These are phyloP conservation scores for Hypena proboscidalis DNA, from an alignment of 2,888 invertebrate species.

Conservation along the genomic window DNA sequence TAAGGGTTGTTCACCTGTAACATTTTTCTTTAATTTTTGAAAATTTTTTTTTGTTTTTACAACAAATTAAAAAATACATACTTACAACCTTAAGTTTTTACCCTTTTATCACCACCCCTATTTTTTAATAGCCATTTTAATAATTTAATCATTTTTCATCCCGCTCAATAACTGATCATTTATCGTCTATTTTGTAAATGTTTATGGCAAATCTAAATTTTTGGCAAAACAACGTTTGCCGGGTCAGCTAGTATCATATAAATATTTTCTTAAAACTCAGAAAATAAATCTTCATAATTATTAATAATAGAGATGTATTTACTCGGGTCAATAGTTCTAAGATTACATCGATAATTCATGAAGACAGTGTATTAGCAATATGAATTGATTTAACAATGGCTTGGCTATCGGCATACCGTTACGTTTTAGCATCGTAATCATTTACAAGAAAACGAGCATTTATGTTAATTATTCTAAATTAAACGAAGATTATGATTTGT, in stretches of 20 bases:
- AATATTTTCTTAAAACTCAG: neutral
- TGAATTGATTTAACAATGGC: slow-evolving; percentile 36
- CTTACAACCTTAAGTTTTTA: too few relatives aligned
- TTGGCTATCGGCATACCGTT: slow-evolving; percentile 22
- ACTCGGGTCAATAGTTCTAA: slow-evolving; percentile 36
- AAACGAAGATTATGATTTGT: neutral
- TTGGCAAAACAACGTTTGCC: too few relatives aligned
- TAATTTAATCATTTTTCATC: too few relatives aligned
- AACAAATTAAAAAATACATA: too few relatives aligned
- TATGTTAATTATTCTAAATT: neutral
- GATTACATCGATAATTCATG: slow-evolving; percentile 32
- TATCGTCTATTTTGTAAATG: too few relatives aligned
- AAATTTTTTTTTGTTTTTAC: too few relatives aligned
- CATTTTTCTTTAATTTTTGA: neutral
- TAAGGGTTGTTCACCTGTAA: too few relatives aligned
- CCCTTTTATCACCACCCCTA: too few relatives aligned
- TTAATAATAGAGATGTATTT: slow-evolving; percentile 21
- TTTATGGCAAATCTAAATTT: too few relatives aligned
- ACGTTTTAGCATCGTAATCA: slow-evolving; percentile 20
- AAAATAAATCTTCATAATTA: neutral
- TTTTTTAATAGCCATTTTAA: too few relatives aligned
- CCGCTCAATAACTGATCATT: too few relatives aligned
- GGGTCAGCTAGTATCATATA: too few relatives aligned
- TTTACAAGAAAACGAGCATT: slow-evolving; percentile 6
- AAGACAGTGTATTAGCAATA: slow-evolving; percentile 35